Evolutionary conservation across 2,113 vertebrate genomes (phyloP).

Genomic region (Apaloderma vittatum): DNA sequence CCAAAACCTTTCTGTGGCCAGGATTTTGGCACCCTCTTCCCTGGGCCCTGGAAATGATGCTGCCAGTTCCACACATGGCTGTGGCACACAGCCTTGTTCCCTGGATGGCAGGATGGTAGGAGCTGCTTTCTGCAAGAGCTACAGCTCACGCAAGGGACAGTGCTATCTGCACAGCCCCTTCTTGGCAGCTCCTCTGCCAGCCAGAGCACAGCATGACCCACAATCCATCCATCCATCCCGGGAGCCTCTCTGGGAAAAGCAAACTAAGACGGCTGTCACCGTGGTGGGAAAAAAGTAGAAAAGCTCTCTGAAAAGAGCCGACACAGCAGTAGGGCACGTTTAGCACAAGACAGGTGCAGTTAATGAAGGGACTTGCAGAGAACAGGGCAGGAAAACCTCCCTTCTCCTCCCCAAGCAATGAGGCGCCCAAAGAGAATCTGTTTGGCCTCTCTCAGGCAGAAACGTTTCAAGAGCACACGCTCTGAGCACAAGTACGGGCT

Average conservation of each 20-base stretch:
- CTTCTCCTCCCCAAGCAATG: fast-evolving
- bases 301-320: not conserved
- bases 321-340: not conserved
- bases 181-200: not conserved
- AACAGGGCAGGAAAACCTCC: not conserved
- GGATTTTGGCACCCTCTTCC: not conserved
- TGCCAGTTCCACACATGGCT: fast-evolving
- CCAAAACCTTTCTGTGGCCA: not conserved
- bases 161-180: not conserved
- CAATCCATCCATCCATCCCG: too few relatives aligned
- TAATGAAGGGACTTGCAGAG: not conserved
- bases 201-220: fast-evolving
- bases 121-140: not conserved
- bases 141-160: fast-evolving
- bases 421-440: not conserved
- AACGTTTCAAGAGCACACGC: not conserved
- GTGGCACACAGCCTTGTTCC: not conserved
- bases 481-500: not conserved
- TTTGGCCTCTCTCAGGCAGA: not conserved
- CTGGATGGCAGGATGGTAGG: fast-evolving
- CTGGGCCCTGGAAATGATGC: fast-evolving
- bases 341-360: not conserved
- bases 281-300: not conserved
- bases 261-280: not conserved
- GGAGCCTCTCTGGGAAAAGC: fast-evolving